phyloP scores from a whole-genome alignment of 1,140 invertebrate species.

The Lordiphosa mommai region DNA sequence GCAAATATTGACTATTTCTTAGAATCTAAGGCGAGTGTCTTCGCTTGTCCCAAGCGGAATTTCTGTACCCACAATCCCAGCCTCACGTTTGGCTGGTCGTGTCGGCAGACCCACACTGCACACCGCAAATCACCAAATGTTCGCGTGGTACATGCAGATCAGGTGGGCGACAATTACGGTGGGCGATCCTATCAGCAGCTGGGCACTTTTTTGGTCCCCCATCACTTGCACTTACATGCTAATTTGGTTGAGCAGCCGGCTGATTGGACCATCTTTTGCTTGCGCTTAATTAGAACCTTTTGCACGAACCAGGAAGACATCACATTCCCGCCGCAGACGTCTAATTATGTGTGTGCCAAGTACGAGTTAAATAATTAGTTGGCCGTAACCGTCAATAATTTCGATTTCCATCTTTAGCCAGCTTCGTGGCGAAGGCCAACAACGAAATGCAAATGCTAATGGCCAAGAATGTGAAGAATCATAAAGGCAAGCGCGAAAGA shows the following conservation, averaged over 20 bases:
- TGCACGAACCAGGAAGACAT: constrained; percentile 12
- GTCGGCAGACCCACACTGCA: too few species aligned
- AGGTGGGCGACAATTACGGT: constrained; percentile 2
- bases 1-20: too few species aligned
- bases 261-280: constrained; percentile 8
- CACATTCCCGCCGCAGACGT: constrained; percentile 2
- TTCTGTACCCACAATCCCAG: too few species aligned
- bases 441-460: constrained; percentile 10
- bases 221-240: constrained; percentile 3
- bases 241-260: constrained; percentile 1
- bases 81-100: too few species aligned
- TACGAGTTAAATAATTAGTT: constrained; percentile 12
- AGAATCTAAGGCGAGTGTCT: too few species aligned
- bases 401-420: constrained; percentile 7
- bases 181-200: neutral
- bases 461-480: constrained; percentile 9
- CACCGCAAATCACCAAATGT: neutral
- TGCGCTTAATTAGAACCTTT: constrained; percentile 8
- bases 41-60: too few species aligned
- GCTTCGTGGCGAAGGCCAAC: neutral
- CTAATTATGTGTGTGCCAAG: constrained; percentile 8
- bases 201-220: neutral
- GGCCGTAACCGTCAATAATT: constrained; percentile 8
- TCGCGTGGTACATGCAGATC: neutral
- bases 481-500: constrained; percentile 4